Evolutionary conservation across 2,888 invertebrate genomes (phyloP), one percentile per base, ranked within the genome.

Genomic region (Drosophila cracens): DNA sequence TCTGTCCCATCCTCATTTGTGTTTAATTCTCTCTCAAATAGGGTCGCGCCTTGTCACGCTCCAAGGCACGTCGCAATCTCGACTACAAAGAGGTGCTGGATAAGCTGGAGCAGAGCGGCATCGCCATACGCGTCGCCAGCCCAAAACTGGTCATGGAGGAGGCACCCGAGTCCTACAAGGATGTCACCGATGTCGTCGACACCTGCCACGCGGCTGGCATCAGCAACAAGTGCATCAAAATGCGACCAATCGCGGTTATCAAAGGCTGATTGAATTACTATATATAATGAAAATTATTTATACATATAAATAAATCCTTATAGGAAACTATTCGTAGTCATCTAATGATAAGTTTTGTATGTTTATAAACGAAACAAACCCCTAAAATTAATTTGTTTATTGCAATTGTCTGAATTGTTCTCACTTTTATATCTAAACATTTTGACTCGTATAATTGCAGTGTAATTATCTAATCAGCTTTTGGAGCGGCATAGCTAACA

Each of bases 131-230:
- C 91, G 98, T 99, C 0, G 99, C 99, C 11, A 99, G 99, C 16
- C 99, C 99, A 0, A 99, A 99, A 93, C 94, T 99, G 70, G 99
- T 99, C 1, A 99, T 99, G 99, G 99, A 99, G 94, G 99, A 99
- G 94, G 98, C 99, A 6, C 99, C 99, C 0, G 99, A 99, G 91
- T 99, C 99, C 0, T 99, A 99, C 93, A 99, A 99, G 94, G 98
- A 99, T 94, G 99, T 99, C 0, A 99, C 99, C 0, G 99, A 99
- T 94, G 99, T 99, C 11, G 99, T 99, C 0, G 96, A 99, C 92
- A 99, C 99, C 4, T 99, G 99, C 90, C 99, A 99, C 92, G 96
- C 96, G 29, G 99, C 98, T 43, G 99, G 99, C 21, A 99, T 99
- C 70, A 99, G 99, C 91, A 97, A 98, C 92, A 99, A 99, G 93